These are phyloP conservation scores for Lithophane ornitopus DNA, from an alignment of 2,888 invertebrate genomes.

Conservation along the genomic window DNA sequence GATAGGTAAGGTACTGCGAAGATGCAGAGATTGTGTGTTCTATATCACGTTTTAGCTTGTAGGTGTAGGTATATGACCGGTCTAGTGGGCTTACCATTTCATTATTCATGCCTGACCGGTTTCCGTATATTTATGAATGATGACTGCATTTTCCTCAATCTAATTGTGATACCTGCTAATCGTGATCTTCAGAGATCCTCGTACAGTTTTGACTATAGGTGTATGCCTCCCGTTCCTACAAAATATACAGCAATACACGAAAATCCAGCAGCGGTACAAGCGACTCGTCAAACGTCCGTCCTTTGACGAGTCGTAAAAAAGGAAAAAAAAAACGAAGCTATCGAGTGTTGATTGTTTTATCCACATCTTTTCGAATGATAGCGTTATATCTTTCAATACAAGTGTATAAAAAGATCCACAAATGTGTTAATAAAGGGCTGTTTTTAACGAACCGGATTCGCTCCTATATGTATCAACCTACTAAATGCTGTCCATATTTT, in stretches of 20 bases:
- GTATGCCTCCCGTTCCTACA: too few relatives aligned
- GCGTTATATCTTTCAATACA: too few relatives aligned
- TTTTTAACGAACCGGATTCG: not conserved
- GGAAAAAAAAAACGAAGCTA: too few relatives aligned
- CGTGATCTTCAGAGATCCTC: not conserved
- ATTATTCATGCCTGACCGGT: constrained; percentile 34
- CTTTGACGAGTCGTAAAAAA: too few relatives aligned
- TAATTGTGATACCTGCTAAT: not conserved
- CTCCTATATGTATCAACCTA: not conserved
- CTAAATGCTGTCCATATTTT: not conserved
- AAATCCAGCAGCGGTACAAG: not conserved
- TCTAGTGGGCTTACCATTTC: not conserved
- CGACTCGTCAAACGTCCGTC: too few relatives aligned
- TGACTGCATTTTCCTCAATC: constrained; percentile 29
- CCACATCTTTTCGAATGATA: too few relatives aligned
- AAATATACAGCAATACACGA: too few relatives aligned
- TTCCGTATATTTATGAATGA: constrained; percentile 32
- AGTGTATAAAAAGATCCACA: too few relatives aligned
- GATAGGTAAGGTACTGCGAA: not conserved
- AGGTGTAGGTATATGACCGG: not conserved
- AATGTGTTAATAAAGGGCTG: not conserved
- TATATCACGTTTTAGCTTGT: not conserved
- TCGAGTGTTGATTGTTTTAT: too few relatives aligned
- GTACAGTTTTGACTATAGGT: not conserved
- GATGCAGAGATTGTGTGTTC: not conserved